Evolutionary conservation across 2,113 vertebrate genomes (phyloP).

Genomic region (Pungitius pungitius): DNA sequence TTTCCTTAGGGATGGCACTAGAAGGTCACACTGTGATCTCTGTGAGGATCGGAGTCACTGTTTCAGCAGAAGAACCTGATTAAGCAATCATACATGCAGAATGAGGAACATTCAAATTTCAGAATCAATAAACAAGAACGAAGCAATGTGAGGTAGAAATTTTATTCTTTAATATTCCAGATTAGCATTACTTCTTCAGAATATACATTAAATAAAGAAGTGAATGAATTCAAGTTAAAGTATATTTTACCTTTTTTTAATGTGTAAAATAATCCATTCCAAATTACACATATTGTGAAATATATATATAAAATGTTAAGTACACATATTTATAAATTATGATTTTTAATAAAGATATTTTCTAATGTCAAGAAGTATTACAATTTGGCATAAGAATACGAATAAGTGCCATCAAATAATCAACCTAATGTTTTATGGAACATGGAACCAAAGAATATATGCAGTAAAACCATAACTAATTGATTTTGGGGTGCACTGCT

Average conservation of each 20-base stretch:
- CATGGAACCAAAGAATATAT: not conserved
- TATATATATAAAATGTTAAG: not conserved
- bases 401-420: not conserved
- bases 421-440: not conserved
- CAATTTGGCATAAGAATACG: not conserved
- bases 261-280: not conserved
- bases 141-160: not conserved
- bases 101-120: not conserved
- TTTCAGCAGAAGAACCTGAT: constrained; percentile 12
- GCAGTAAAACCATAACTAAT: not conserved
- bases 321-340: not conserved
- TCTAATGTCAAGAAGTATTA: not conserved
- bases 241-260: not conserved
- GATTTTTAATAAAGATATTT: not conserved
- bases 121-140: not conserved
- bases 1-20: constrained; percentile 6
- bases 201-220: not conserved
- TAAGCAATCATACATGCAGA: not conserved
- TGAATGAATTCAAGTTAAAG: not conserved
- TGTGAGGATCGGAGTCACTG: constrained; percentile 51
- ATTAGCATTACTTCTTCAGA: not conserved
- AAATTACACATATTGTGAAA: not conserved
- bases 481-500: too few species aligned
- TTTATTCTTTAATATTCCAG: not conserved
- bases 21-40: constrained; percentile 26